phyloP scores from a whole-genome alignment of 2,113 vertebrate species.

The Tiliqua scincoides region DNA sequence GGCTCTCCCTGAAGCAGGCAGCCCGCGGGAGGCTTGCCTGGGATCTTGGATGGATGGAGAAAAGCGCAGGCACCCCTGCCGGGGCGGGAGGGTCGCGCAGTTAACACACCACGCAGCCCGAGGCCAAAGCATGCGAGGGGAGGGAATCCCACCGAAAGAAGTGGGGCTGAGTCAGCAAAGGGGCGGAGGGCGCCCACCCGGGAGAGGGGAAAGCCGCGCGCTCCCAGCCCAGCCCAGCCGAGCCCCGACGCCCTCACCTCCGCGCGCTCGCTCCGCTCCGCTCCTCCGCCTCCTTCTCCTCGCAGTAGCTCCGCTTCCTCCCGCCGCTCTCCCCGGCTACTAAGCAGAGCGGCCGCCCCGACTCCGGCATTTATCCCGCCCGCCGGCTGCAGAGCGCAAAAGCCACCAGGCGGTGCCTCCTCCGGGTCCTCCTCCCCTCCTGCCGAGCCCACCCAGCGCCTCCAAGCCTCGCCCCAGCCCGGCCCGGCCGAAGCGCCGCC shows the following conservation, averaged over 20 bases:
- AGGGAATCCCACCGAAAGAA: neutral
- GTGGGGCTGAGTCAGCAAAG: neutral
- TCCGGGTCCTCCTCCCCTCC: conserved; percentile 26
- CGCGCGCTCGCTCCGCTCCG: neutral
- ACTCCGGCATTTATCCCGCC: conserved; percentile 16
- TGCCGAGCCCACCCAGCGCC: conserved; percentile 51
- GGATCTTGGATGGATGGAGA: neutral
- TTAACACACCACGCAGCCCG: neutral
- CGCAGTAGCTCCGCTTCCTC: neutral
- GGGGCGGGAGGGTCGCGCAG: neutral
- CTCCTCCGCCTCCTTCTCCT: too few species aligned
- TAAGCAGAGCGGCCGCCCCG: neutral
- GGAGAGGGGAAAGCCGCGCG: neutral
- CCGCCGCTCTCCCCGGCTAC: neutral
- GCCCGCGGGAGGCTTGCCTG: conserved; percentile 1
- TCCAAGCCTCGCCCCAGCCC: conserved; percentile 49
- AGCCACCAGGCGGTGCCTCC: neutral
- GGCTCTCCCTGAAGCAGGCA: neutral
- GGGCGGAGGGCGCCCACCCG: neutral
- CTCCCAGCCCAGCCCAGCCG: too few species aligned
- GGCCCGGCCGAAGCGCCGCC: neutral
- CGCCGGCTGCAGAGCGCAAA: neutral
- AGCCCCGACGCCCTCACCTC: neutral
- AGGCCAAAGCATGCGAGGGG: too few species aligned
- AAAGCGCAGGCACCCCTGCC: neutral